phyloP scores from a whole-genome alignment of 2,888 invertebrate species.

The Heteromyza rotundicornis region DNA sequence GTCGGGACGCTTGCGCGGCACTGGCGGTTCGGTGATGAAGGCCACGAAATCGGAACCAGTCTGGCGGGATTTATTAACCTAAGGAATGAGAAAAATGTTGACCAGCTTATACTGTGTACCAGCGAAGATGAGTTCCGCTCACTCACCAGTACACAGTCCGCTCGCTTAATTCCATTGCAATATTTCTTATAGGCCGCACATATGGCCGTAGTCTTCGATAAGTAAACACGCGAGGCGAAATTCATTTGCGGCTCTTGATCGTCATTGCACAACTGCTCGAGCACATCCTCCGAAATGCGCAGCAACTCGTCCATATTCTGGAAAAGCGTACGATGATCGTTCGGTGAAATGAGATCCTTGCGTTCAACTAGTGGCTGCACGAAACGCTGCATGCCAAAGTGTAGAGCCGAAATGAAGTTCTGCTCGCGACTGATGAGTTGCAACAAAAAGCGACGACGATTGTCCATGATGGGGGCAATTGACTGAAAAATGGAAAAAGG shows the following conservation, averaged over 20 bases:
- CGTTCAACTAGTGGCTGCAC: constrained; percentile 77
- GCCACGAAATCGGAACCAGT: constrained; percentile 80
- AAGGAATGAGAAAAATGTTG: background rate
- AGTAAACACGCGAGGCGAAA: constrained; percentile 73
- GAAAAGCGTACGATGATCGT: constrained; percentile 80
- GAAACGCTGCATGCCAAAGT: constrained; percentile 80
- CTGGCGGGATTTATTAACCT: constrained; percentile 75
- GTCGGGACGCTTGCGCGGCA: constrained; percentile 82
- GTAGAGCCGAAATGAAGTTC: constrained; percentile 77
- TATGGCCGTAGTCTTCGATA: constrained; percentile 75
- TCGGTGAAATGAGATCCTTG: constrained; percentile 76
- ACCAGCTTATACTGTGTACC: background rate
- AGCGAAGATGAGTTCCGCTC: background rate
- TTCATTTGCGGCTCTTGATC: constrained; percentile 75
- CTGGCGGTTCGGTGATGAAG: constrained; percentile 80
- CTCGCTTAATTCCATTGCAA: constrained; percentile 82
- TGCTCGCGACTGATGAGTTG: constrained; percentile 80
- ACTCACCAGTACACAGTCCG: constrained; percentile 80
- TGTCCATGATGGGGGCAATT: constrained; percentile 62
- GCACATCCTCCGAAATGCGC: constrained; percentile 79
- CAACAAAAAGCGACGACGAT: constrained; percentile 74
- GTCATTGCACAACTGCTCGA: constrained; percentile 76
- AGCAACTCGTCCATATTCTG: constrained; percentile 84
- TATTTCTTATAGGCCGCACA: constrained; percentile 82
- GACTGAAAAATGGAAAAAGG: constrained; percentile 54